Percentiles rank a stretch among this genome's conserved stretches.
phyloP scores from a whole-genome alignment of 2,113 vertebrate species.

The Orthonyx spaldingii region DNA sequence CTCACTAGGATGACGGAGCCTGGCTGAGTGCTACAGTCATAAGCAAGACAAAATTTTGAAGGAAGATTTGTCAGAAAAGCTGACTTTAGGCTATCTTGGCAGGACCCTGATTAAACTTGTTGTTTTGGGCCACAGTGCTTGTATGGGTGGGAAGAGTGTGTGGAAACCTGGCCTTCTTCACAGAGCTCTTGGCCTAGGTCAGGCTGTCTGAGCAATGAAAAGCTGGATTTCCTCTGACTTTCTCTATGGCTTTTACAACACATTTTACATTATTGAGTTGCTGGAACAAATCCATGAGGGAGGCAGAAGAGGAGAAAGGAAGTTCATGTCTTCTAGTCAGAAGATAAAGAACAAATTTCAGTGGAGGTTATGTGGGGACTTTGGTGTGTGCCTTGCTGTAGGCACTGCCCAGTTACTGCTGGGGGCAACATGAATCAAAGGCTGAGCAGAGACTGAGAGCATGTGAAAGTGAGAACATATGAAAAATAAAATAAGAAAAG shows the following conservation, averaged over 20 bases:
- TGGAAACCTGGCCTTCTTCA: neutral
- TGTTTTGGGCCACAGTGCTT: neutral
- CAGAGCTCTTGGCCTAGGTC: neutral
- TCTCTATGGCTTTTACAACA: neutral
- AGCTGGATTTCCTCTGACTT: neutral
- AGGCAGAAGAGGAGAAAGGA: neutral
- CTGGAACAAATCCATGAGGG: neutral
- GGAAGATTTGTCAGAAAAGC: neutral
- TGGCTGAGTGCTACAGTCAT: neutral
- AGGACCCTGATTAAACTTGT: neutral
- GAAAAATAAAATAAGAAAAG: neutral
- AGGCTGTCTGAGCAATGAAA: neutral
- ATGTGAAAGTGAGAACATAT: neutral
- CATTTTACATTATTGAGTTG: neutral
- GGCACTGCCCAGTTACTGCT: neutral
- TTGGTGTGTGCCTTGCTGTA: neutral
- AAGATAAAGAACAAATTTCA: neutral
- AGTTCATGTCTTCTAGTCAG: neutral
- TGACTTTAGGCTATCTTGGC: neutral
- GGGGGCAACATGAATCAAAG: neutral
- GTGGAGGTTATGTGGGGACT: rapidly evolving
- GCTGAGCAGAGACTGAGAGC: neutral
- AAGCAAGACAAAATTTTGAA: neutral
- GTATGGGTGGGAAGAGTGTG: neutral
- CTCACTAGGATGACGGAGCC: neutral